These are phyloP conservation scores for Siniperca scherzeri DNA, from an alignment of 2,797 vertebrate genomes.

Conservation along the genomic window DNA sequence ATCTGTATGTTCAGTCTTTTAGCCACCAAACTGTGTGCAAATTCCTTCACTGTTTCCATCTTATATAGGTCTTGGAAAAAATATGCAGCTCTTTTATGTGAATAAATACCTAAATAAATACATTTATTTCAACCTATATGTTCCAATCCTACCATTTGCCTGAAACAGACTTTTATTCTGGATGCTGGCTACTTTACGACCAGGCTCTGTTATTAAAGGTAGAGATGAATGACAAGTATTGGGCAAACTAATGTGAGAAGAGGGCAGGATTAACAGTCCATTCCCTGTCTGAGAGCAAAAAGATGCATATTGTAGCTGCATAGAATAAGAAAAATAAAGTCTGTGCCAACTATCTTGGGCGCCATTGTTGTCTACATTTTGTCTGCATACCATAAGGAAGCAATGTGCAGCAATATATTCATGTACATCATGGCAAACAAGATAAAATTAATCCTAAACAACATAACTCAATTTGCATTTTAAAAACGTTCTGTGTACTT, in stretches of 20 bases:
- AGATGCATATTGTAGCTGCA: not conserved
- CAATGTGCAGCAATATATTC: slow-evolving; percentile 2
- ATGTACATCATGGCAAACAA: not conserved
- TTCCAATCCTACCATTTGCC: not conserved
- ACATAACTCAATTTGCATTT: not conserved
- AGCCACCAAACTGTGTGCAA: slow-evolving; percentile 11
- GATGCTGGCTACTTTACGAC: not conserved
- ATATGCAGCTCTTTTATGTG: not conserved
- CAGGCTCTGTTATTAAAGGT: not conserved
- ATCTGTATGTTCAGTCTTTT: slow-evolving; percentile 26
- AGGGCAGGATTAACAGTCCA: not conserved
- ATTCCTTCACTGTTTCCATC: slow-evolving; percentile 5
- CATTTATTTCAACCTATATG: not conserved
- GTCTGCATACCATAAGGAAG: not conserved
- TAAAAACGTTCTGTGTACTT: not conserved
- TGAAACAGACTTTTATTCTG: not conserved
- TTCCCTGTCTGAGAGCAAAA: not conserved
- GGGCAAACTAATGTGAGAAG: not conserved
- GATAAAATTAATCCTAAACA: not conserved
- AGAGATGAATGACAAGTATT: slow-evolving; percentile 5
- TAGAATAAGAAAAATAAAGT: slow-evolving; percentile 5
- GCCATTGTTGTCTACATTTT: not conserved
- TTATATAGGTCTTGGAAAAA: not conserved
- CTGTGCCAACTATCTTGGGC: slow-evolving; percentile 8
- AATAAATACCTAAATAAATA: not conserved